Evolutionary conservation across 2,888 invertebrate genomes (phyloP).

Genomic region (Polietes domitor): DNA sequence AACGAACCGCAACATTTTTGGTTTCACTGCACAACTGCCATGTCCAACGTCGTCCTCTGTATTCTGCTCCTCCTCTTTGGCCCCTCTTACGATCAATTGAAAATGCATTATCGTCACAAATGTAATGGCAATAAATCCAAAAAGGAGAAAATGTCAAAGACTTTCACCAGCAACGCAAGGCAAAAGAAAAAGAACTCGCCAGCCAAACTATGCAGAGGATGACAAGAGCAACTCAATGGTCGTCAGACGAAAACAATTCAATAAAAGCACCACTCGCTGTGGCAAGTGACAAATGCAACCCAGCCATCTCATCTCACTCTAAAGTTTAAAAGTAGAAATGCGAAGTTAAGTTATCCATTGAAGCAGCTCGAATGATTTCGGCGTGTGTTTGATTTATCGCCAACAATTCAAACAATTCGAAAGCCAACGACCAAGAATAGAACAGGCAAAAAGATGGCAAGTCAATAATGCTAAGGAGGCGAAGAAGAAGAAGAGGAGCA

Average conservation of each 20-base stretch:
- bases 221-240: slow-evolving; percentile 34
- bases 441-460: neutral
- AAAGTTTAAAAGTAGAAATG: neutral
- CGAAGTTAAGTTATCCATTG: neutral
- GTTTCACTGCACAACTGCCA: slow-evolving; percentile 37
- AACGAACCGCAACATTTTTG: slow-evolving; percentile 52
- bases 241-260: slow-evolving; percentile 61
- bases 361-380: neutral
- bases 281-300: slow-evolving; percentile 44
- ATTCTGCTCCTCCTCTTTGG: neutral
- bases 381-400: slow-evolving; percentile 52
- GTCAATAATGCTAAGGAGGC: neutral
- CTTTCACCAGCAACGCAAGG: neutral
- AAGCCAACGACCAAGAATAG: neutral
- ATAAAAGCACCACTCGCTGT: slow-evolving; percentile 23
- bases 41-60: neutral
- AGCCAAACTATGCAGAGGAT: neutral
- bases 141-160: slow-evolving; percentile 27
- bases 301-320: neutral
- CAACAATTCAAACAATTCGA: slow-evolving; percentile 39
- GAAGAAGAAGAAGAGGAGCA: neutral
- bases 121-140: slow-evolving; percentile 37
- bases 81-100: slow-evolving; percentile 36
- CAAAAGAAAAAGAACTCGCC: neutral
- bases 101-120: slow-evolving; percentile 53